Percentiles rank a stretch among this genome's conserved stretches.
Conservation (phyloP, 1,140 invertebrate genomes). For the Varroa destructor region DNA sequence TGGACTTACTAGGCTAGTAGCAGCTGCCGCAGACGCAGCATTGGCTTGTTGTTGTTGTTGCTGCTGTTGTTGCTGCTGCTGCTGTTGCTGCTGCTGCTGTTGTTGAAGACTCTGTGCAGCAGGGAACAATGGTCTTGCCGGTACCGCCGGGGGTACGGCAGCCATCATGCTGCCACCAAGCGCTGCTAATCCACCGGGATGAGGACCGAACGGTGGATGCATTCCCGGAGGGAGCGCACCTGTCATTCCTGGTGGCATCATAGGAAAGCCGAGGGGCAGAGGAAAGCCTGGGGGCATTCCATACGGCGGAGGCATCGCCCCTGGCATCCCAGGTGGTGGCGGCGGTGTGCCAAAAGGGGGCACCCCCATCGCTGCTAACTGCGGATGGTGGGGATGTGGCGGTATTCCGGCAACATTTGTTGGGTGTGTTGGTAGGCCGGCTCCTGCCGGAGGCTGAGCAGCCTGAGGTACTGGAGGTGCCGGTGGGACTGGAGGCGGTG, state of each 20-base stretch:
- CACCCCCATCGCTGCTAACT: background rate
- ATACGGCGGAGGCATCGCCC: constrained; percentile 28
- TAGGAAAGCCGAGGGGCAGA: constrained; percentile 9
- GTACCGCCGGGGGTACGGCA: background rate
- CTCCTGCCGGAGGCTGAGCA: background rate
- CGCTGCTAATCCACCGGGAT: background rate
- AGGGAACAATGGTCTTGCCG: constrained; percentile 31
- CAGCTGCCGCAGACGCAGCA: too few species aligned
- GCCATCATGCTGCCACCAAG: constrained; percentile 2
- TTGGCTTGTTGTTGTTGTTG: too few species aligned
- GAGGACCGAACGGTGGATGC: background rate
- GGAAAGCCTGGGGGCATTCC: constrained; percentile 16
- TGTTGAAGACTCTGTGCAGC: constrained; percentile 46
- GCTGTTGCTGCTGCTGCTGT: background rate
- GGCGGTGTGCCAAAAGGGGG: constrained; percentile 29
- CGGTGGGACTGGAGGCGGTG: background rate
- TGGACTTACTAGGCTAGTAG: too few species aligned
- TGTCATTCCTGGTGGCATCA: constrained; percentile 13
- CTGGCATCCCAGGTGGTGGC: constrained; percentile 29
- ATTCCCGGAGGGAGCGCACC: constrained; percentile 28
- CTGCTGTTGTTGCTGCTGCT: too few species aligned
- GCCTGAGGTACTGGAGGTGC: constrained; percentile 16
- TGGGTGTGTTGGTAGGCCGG: constrained; percentile 3
- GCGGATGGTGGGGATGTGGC: constrained; percentile 17
- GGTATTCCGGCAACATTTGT: background rate